Base-by-base conservation (phyloP, 2,113 vertebrate genomes). In the Penelope pileata region DNA sequence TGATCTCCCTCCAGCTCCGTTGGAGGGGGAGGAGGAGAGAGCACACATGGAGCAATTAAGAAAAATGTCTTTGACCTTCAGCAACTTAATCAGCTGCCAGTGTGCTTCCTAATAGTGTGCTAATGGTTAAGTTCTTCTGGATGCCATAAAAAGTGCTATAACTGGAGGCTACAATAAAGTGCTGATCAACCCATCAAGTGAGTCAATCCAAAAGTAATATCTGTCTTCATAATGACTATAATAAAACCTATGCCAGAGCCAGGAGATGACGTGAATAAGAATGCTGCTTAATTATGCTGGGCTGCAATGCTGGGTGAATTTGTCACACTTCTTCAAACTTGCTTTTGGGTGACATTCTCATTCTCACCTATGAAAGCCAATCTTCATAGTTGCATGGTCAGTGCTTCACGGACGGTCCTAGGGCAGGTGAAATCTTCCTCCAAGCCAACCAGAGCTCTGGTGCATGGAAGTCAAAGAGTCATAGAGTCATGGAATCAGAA, bases 201-300 rank as follows among this genome's bases (percentile, higher is more conserved):
- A 96, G 93, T 95, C 96, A 96, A 97, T 95, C 92, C 92, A 84
- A 95, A 96, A 96, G 93, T 95, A 96, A 96, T 97, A 97, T 93
- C 94, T 96, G 93, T 88, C 95, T 96, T 82, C 60, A 76, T 97
- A 95, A 96, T 87, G 94, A 96, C 91, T 83, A 83, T 45, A 95
- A 97, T 97, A 96, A 97, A 97, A 96, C 15, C 91, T 82, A 23
- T 93, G 87, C 86, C 89, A 91, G 60, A 93, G 85, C 93, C 92
- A 79, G 85, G 51, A 42, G 91, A 92, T 89, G 94, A 96, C 89
- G 86, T 90, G 92, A 96, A 96, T 96, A 34, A 77, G 79, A 93
- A 94, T 78, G 75, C 83, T 96, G 91, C 72, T 91, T 86, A 88
- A 96, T 95, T 95, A 68, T 24, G 83, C 90, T 16, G 59, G 82